Base-by-base conservation (phyloP, 1,140 invertebrate genomes). In the Lordiphosa collinella region DNA sequence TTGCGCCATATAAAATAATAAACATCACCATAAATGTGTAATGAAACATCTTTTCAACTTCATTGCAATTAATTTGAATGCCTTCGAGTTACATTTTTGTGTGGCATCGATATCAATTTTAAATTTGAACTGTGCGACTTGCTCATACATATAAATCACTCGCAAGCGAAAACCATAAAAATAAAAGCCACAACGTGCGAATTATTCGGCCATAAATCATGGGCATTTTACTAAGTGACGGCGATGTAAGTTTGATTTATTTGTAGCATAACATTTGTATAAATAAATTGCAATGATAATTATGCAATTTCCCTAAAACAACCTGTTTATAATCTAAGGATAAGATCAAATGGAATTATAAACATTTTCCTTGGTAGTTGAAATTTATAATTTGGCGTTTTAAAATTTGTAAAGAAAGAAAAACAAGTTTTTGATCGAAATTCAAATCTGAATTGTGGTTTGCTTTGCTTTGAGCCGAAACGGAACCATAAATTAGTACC, bases 171-270 rank as follows among this genome's bases (percentile, higher is more conserved):
- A 43, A 6, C 34, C 9, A 22, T 16, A 70, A 67, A 76, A 25
- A 25, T 25, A 25, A 25, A 37, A 71, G 51, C 60, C 44, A 44
- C 50, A 37, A 62, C 62, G 55, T 34, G 51, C 48, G 31, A 59
- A 60, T 51, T 58, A 50, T 46, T 51, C 29, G 37, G 34, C 18
- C 50, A 69, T 72, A 84, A 82, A 84, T 69, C 51, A 87, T 87
- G 84, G 84, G 84, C 56, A 87, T 87, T 65, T 62, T 87, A 62
- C 61, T 87, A 52, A 87, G 85, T 67, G 84, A 87, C 65, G 84
- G 85, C 53, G 79, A 87, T 79, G 84, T 87, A 87, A 87, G 84
- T 87, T 73, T 46, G 35, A 41, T 25, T 58, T 61, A 41, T 43
- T 55, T 47, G 16, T 48, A 38, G n/a, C 14, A 31, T 35, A 4